phyloP scores from a whole-genome alignment of 2,888 invertebrate species.

The Argyra leucocephala region DNA sequence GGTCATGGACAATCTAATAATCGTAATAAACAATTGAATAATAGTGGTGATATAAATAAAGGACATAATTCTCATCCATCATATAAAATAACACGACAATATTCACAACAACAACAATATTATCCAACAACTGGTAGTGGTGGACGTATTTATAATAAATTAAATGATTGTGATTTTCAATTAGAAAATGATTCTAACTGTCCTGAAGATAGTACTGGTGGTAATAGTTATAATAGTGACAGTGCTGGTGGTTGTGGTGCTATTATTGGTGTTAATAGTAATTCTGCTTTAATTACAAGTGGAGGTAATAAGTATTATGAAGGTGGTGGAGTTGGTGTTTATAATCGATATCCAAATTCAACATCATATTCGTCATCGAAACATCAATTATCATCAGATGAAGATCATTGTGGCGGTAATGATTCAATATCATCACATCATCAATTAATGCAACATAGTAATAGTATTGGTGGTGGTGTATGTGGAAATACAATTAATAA shows the following conservation, averaged over 20 bases:
- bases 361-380: neutral
- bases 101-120: constrained; percentile 22
- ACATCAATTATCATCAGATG: neutral
- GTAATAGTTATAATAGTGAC: constrained; percentile 32
- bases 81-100: constrained; percentile 32
- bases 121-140: constrained; percentile 20
- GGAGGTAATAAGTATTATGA: neutral
- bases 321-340: neutral
- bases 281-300: constrained; percentile 21
- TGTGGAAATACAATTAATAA: neutral
- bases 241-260: constrained; percentile 16
- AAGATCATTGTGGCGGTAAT: neutral
- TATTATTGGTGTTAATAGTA: constrained; percentile 19
- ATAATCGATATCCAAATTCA: neutral
- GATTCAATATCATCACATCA: constrained; percentile 9
- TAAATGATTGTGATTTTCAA: constrained; percentile 19
- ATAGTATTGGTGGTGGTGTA: neutral
- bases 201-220: constrained; percentile 35
- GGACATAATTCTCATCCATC: constrained; percentile 35
- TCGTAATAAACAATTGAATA: constrained; percentile 25
- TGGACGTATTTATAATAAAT: constrained; percentile 15
- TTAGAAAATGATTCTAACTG: constrained; percentile 19
- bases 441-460: neutral
- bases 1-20: constrained; percentile 36
- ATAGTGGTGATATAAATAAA: neutral